phyloP scores from a whole-genome alignment of 2,888 invertebrate species.

The Chelonus formosanus region DNA sequence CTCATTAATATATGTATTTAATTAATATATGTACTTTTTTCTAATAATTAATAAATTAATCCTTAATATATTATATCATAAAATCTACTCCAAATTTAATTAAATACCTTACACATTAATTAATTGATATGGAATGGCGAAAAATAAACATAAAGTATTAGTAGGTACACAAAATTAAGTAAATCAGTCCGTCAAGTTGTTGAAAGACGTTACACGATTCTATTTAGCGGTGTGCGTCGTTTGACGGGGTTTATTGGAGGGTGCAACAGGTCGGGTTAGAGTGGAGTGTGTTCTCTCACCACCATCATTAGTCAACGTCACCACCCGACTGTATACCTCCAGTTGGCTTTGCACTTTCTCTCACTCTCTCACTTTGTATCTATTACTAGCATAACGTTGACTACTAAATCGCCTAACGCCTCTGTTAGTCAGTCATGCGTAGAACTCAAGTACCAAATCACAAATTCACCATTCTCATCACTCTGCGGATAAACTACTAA shows the following conservation, averaged over 20 bases:
- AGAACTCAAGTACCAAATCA: slow-evolving; percentile 46
- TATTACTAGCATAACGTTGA: slow-evolving; percentile 55
- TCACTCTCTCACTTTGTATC: slow-evolving; percentile 48
- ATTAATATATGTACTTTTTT: no score
- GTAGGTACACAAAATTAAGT: slow-evolving; percentile 23
- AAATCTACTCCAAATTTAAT: no score
- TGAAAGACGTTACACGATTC: slow-evolving; percentile 58
- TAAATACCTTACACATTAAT: no score
- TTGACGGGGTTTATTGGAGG: slow-evolving; percentile 62
- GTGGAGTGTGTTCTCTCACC: slow-evolving; percentile 64
- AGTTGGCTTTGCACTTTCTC: slow-evolving; percentile 37
- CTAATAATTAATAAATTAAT: no score
- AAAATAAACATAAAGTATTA: not conserved
- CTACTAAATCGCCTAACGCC: slow-evolving; percentile 52
- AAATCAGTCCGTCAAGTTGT: slow-evolving; percentile 47
- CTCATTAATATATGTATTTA: no score
- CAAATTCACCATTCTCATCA: slow-evolving; percentile 29
- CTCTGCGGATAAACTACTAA: slow-evolving; percentile 16
- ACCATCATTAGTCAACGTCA: slow-evolving; percentile 65
- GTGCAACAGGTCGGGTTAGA: slow-evolving; percentile 65
- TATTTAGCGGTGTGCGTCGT: slow-evolving; percentile 60
- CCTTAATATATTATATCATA: no score
- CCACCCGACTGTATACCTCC: slow-evolving; percentile 50
- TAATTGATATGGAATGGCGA: no score
- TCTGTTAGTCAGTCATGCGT: slow-evolving; percentile 50